Evolutionary conservation across 2,113 vertebrate species (phyloP), one percentile per base, ranked within the genome.

Genomic region (Marmota monax): DNA sequence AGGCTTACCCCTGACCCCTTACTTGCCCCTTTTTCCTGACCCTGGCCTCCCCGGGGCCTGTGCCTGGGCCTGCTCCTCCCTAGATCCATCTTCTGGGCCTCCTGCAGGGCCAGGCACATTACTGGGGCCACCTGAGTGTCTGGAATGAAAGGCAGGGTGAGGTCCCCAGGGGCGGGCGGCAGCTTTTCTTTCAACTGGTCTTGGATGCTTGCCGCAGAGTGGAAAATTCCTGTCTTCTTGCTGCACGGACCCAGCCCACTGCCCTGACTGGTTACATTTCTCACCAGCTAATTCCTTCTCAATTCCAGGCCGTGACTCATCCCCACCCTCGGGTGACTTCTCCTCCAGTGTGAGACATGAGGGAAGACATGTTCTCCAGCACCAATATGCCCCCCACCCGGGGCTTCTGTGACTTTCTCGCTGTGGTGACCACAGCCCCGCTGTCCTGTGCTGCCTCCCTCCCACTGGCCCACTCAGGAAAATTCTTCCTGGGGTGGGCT

Each of bases 141-240:
- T 93, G 42, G 83, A 42, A 37, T 58, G 39, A 65, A 37, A 42
- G 56, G 34, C 13, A 13, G 69, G 53, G 67, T 27, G 12, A 6
- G 20, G 22, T 7, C n/a, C 8, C 10, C 34, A 32, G 51, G 23
- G 63, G 29, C 67, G 16, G 25, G 29, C 0, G 1, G 23, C 18
- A 7, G 58, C 25, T 82, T 45, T 73, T 56, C 23, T 72, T 39
- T 61, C 3, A 10, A 23, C 39, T 91, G 51, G 53, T 34, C 11
- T 39, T 58, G 20, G 69, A 65, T 1, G 2, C 84, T 74, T 77
- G 74, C 17, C 17, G n/a, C 84, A 77, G 29, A 77, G 37, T 79
- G 92, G 92, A 74, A 91, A 95, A 88, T 53, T 10, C 45, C 74
- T 12, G 63, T 9, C 79, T 73, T 86, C 13, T 12, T 8, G 76